These are phyloP conservation scores for Mythimna albipuncta DNA, from an alignment of 2,888 invertebrate species.

Conservation along the genomic window DNA sequence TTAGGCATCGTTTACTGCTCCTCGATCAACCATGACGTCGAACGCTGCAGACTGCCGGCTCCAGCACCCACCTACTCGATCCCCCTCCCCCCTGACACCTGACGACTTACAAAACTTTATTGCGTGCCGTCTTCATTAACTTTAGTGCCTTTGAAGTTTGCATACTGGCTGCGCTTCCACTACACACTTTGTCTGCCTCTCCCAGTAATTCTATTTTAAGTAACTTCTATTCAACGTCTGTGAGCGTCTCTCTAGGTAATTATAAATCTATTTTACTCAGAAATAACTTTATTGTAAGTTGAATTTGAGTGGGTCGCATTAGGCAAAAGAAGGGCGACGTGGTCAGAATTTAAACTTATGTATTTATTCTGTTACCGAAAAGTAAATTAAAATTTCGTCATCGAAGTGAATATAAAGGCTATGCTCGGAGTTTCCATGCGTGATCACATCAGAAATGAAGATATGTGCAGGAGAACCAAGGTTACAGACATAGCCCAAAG, in stretches of 20 bases:
- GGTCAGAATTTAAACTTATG: conserved; percentile 38
- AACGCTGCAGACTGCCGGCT: conserved; percentile 17
- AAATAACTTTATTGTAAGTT: conserved; percentile 37
- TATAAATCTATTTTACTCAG: conserved; percentile 33
- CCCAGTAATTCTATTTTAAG: conserved; percentile 49
- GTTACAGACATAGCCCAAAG: too few relatives aligned
- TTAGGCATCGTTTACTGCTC: background rate
- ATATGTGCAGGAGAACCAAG: too few relatives aligned
- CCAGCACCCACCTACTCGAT: conserved; percentile 67
- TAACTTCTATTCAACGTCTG: conserved; percentile 29
- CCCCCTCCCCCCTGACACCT: conserved; percentile 66
- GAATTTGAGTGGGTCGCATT: conserved; percentile 38
- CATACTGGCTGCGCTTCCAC: conserved; percentile 62
- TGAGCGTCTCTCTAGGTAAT: conserved; percentile 24
- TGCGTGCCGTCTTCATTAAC: conserved; percentile 81
- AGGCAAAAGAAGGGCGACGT: conserved; percentile 47
- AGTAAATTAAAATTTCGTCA: conserved; percentile 45
- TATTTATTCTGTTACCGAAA: conserved; percentile 29
- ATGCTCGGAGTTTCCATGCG: too few relatives aligned
- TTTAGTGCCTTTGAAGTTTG: conserved; percentile 78
- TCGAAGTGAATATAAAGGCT: conserved; percentile 6
- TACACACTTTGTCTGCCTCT: conserved; percentile 54
- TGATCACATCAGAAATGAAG: too few relatives aligned
- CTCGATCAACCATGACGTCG: background rate
- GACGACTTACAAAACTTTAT: conserved; percentile 77